Evolutionary conservation across 1,140 invertebrate species (phyloP).

Genomic region (Augochlora pura): DNA sequence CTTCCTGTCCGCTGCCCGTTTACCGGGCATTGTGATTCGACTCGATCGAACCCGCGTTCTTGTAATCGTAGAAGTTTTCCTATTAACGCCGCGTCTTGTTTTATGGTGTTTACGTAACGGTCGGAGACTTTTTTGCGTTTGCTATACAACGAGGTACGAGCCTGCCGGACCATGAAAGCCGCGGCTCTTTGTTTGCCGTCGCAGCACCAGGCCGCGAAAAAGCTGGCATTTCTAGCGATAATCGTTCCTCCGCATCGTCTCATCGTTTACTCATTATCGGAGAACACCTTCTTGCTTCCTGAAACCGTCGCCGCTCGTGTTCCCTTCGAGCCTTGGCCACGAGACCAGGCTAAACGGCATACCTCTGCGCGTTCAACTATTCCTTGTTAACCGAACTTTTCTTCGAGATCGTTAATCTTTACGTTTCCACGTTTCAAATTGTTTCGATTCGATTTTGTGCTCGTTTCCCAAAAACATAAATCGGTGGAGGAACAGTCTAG

Average conservation of each 20-base stretch:
- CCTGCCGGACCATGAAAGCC: constrained; percentile 43
- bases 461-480: no score
- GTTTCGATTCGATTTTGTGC: no score
- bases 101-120: constrained; percentile 24
- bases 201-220: constrained; percentile 15
- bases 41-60: not conserved
- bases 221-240: constrained; percentile 24
- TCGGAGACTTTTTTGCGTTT: constrained; percentile 2
- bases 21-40: not conserved
- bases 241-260: not conserved
- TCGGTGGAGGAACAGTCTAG: no score
- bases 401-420: no score
- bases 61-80: not conserved
- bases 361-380: no score
- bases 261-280: constrained; percentile 3
- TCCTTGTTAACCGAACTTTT: no score
- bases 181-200: constrained; percentile 38
- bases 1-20: not conserved
- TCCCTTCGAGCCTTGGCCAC: not conserved
- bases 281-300: not conserved
- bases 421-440: no score
- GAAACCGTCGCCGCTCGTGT: no score
- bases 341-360: no score
- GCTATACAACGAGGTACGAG: not conserved
- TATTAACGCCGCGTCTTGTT: not conserved